phyloP scores from a whole-genome alignment of 1,140 invertebrate species.

The Trichonephila inaurata region DNA sequence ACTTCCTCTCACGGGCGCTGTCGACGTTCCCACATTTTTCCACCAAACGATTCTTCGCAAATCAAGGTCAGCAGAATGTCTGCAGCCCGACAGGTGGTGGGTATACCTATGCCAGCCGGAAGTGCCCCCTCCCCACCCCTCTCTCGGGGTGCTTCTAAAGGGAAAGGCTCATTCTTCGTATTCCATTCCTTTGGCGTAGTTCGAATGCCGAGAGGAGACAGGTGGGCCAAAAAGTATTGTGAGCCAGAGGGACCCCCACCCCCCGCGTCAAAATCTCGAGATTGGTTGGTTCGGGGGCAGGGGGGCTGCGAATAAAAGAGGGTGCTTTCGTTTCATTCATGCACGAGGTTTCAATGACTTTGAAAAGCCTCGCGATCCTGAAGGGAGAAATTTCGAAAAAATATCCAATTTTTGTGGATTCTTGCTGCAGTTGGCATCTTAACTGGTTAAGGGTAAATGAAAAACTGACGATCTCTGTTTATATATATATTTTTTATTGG shows the following conservation, averaged over 20 bases:
- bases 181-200: conserved; percentile 52
- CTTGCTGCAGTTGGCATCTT: too few relatives aligned
- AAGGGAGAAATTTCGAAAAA: too few relatives aligned
- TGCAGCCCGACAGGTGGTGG: conserved; percentile 60
- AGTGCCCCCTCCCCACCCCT: conserved; percentile 26
- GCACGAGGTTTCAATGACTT: too few relatives aligned
- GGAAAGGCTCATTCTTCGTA: conserved; percentile 53
- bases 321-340: too few relatives aligned
- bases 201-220: conserved; percentile 39
- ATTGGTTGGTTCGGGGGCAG: too few relatives aligned
- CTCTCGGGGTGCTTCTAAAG: neutral
- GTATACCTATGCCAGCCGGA: conserved; percentile 35
- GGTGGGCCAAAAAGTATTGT: neutral
- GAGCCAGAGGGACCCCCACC: neutral
- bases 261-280: neutral
- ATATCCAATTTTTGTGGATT: too few relatives aligned
- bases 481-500: too few relatives aligned
- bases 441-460: too few relatives aligned
- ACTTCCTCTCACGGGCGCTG: conserved; percentile 50
- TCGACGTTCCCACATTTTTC: conserved; percentile 44
- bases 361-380: too few relatives aligned
- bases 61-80: conserved; percentile 50
- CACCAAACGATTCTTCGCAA: conserved; percentile 30
- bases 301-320: too few relatives aligned
- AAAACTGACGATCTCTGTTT: too few relatives aligned